Base-by-base conservation (phyloP, 2,113 vertebrate species). In the Saimiri boliviensis region DNA sequence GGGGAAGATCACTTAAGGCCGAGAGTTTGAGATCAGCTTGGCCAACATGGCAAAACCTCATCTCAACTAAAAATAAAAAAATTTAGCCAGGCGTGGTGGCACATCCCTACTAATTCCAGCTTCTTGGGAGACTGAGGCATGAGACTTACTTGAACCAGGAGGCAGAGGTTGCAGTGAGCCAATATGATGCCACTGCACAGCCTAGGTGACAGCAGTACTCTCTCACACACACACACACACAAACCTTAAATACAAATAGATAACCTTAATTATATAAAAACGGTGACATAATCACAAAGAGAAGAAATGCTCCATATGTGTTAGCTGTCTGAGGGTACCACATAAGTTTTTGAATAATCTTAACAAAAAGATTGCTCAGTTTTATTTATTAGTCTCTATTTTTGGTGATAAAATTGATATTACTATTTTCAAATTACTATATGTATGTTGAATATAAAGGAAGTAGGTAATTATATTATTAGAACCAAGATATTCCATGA, bases 401-500 rank as follows among this genome's bases (percentile, higher is more conserved):
- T 92, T 82, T 81, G 56, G 12, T 42, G 25, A 16, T 45, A 60
- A 86, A 93, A 82, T 60, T 35, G 0, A 52, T 84, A 37, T 6
- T 92, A 35, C 2, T 89, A 76, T 93, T 71, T 90, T 74, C 20
- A 68, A 92, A 70, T 63, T 89, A 60, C 58, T 74, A 19, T 49
- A 80, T 73, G 20, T 0, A 25, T 45, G 2, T 58, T 60, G 12
- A 77, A 6, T 16, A 45, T 92, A 79, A 86, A 52, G 8, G 7
- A 74, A 63, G 2, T 74, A 80, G 52, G 3, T 77, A 92, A 86
- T 73, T 94, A 35, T 11, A 32, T 45, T 90, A 83, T 76, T 80
- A 80, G 1, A 89, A 94, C 86, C 27, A 76, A 96, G 17, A 76
- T 79, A 40, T 56, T 80, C n/a, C 37, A 9, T 63, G 12, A 95